Evolutionary conservation across 2,888 invertebrate genomes (phyloP), one percentile per base, ranked within the genome.

Genomic region (Dasypolia templi): DNA sequence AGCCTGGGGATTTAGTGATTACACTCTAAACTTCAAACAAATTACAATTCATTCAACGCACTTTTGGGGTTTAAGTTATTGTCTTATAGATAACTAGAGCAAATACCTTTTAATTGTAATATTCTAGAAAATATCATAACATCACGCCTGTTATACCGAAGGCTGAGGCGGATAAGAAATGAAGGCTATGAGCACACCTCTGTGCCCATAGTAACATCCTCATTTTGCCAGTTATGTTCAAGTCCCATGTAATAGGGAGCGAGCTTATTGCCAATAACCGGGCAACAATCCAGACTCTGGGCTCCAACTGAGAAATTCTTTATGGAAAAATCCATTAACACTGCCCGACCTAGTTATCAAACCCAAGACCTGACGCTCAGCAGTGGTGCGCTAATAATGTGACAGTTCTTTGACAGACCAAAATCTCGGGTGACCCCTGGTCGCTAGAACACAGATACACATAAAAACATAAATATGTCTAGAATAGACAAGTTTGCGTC

Each of bases 1-100:
- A n/a, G 42, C 55, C 35, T 65, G 44, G n/a, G 29, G 64, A 77
- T 63, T 68, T 67, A n/a, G 26, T 49, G 32, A 65, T 62, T 61
- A 59, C 14, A 66, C 62, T 79, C 22, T 49, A 12, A 66, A 73
- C 39, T 64, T 59, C 49, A 67, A 74, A 80, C 42, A 42, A 80
- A 80, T 67, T 56, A 53, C 55, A 64, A 77, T 65, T 65, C 49
- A 46, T 56, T 53, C 22, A 49, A 49, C 26, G 32, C 39, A 53
- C 65, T 62, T 55, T 69, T 64, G 46, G n/a, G 56, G 35, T 49
- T 77, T n/a, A 59, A 29, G 46, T 63, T 49, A 59, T 53, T 59
- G 68, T 19, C 49, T 61, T 29, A 51, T n/a, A 44, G 12, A 29
- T 46, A 29, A 51, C 29, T 19, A 44, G 6, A 70, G 7, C n/a